Percentiles rank a stretch among this genome's conserved stretches.
These are phyloP conservation scores for Nephila pilipes DNA, from an alignment of 1,140 invertebrate genomes.

Conservation along the genomic window DNA sequence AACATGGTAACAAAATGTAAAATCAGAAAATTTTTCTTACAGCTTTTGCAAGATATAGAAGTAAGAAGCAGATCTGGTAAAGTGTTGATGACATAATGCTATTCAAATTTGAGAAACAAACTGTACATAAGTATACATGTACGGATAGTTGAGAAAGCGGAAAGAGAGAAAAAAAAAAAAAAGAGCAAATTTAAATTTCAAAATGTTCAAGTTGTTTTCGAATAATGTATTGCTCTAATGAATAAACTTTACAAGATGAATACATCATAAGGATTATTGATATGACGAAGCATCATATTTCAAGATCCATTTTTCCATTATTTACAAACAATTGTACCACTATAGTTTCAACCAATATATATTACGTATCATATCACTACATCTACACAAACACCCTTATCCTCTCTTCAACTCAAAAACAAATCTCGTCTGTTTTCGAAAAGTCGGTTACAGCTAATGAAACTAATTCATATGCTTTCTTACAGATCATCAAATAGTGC, in stretches of 20 bases:
- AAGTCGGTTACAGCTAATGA: not conserved
- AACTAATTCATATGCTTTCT: no score
- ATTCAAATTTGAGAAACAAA: slow-evolving; percentile 29
- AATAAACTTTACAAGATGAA: not conserved
- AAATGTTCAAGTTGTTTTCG: not conserved
- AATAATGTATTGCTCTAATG: not conserved
- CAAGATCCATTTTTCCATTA: not conserved
- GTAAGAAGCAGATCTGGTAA: slow-evolving; percentile 41
- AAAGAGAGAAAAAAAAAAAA: not conserved
- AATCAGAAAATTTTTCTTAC: slow-evolving; percentile 13
- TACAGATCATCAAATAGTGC: no score
- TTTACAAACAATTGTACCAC: slow-evolving; percentile 16
- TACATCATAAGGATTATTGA: not conserved
- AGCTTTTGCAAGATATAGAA: slow-evolving; percentile 5
- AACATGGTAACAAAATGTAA: not conserved
- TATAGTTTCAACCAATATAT: not conserved
- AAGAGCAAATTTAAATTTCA: not conserved
- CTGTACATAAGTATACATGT: slow-evolving; percentile 7
- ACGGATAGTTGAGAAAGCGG: slow-evolving; percentile 7
- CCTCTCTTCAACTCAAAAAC: not conserved
- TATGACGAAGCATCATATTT: not conserved
- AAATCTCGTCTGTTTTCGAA: not conserved
- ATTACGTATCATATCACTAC: not conserved
- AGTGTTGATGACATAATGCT: slow-evolving; percentile 21
- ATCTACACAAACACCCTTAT: not conserved